These are phyloP conservation scores for Campoplex nolae DNA, from an alignment of 2,888 invertebrate species.

Conservation along the genomic window DNA sequence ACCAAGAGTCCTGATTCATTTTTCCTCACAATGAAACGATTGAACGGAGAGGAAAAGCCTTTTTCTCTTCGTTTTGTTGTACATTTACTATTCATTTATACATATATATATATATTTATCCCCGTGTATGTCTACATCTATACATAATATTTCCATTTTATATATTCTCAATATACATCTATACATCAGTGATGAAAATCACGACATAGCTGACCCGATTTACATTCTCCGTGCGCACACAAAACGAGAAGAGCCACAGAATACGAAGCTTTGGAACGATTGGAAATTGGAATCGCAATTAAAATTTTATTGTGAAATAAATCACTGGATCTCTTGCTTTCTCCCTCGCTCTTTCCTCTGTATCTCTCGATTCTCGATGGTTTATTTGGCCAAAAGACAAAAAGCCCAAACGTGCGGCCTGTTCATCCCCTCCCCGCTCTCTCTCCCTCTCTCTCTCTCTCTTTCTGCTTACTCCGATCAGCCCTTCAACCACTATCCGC, in stretches of 20 bases:
- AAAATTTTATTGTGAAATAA: slow-evolving; percentile 68
- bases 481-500: not conserved
- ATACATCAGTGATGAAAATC: slow-evolving; percentile 32
- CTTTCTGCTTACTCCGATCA: not conserved
- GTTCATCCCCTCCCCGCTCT: not conserved
- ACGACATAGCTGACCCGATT: slow-evolving; percentile 52
- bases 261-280: slow-evolving; percentile 56
- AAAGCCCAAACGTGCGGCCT: slow-evolving; percentile 49
- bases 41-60: slow-evolving; percentile 2
- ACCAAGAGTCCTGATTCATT: slow-evolving; percentile 33
- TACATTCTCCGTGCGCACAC: slow-evolving; percentile 48
- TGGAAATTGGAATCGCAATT: slow-evolving; percentile 68
- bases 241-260: slow-evolving; percentile 49
- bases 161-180: not conserved
- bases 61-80: not conserved
- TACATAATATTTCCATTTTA: not conserved
- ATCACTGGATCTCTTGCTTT: slow-evolving; percentile 50
- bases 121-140: not conserved
- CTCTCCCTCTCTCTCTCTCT: no score
- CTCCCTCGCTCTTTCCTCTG: not conserved
- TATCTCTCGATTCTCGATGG: not conserved
- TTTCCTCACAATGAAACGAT: slow-evolving; percentile 30
- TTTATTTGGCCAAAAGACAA: slow-evolving; percentile 60
- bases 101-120: not conserved
- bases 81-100: not conserved